phyloP scores from a whole-genome alignment of 2,888 invertebrate genomes.

The Leptinotarsa peninsularis region DNA sequence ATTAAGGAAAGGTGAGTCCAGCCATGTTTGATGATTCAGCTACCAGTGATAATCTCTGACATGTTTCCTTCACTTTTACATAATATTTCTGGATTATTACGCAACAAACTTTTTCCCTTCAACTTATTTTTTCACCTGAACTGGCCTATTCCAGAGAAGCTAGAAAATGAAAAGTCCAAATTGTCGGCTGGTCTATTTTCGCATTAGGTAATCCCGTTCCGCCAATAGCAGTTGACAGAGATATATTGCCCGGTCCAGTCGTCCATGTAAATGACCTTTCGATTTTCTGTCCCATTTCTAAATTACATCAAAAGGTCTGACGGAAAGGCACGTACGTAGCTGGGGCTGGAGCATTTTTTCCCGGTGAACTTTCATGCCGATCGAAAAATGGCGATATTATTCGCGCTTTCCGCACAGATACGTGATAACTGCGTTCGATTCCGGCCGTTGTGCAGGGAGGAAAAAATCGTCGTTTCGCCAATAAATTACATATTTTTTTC shows the following conservation, averaged over 20 bases:
- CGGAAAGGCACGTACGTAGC: conserved; percentile 29
- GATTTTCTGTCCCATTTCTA: conserved; percentile 48
- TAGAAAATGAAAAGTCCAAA: conserved; percentile 35
- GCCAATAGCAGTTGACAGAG: conserved; percentile 51
- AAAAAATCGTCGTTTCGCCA: background rate
- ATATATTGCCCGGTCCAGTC: conserved; percentile 53
- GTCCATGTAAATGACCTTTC: conserved; percentile 57
- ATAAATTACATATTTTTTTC: background rate
- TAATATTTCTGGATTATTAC: no score
- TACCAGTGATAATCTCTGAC: no score
- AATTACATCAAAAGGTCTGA: conserved; percentile 51
- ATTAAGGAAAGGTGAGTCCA: no score
- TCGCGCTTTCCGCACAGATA: background rate
- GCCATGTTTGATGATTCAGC: no score
- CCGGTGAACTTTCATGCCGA: conserved; percentile 32
- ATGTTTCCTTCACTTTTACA: no score
- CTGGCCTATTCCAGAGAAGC: conserved; percentile 36
- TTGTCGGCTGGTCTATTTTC: conserved; percentile 49
- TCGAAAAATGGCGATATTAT: conserved; percentile 14
- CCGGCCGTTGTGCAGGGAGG: background rate
- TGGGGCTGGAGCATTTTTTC: conserved; percentile 24
- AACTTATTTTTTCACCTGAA: background rate
- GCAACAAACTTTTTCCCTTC: no score
- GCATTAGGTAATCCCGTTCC: conserved; percentile 51
- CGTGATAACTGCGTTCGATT: background rate